Conservation (phyloP, 2,797 vertebrate genomes). For the Chrosomus eos region DNA sequence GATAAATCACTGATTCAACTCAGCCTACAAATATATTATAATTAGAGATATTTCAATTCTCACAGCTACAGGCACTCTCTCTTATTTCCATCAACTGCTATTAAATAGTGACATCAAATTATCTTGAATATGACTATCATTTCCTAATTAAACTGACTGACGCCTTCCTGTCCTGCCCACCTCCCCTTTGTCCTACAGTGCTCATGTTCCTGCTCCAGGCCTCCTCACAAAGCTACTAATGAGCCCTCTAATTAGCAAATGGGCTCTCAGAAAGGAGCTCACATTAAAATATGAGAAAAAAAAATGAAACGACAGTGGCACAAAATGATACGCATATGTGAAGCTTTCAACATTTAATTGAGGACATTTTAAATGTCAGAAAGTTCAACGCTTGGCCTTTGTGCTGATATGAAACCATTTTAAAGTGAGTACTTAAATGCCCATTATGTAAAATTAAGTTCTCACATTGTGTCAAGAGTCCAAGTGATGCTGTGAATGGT, state of each 20-base stretch:
- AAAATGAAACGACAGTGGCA: conserved; percentile 16
- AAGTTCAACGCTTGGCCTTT: conserved; percentile 41
- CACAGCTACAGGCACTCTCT: background rate
- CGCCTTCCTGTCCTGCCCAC: conserved; percentile 20
- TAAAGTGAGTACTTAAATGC: conserved; percentile 32
- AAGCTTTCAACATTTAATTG: conserved; percentile 38
- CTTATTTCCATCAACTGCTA: conserved; percentile 19
- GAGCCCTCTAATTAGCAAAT: conserved; percentile 65
- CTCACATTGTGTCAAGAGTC: conserved; percentile 59
- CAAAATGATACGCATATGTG: background rate
- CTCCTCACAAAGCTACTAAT: conserved; percentile 40
- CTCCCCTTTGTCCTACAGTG: conserved; percentile 41
- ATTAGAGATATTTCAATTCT: background rate
- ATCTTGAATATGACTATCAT: conserved; percentile 19
- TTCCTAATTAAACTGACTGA: conserved; percentile 46
- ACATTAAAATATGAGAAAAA: conserved; percentile 62
- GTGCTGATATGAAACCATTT: conserved; percentile 43
- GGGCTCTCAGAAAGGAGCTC: conserved; percentile 49
- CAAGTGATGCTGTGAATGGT: conserved; percentile 48
- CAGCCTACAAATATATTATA: background rate
- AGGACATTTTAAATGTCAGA: conserved; percentile 66
- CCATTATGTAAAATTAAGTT: conserved; percentile 64
- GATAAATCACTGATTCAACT: conserved; percentile 16
- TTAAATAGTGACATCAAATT: conserved; percentile 32
- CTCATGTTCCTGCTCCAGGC: conserved; percentile 50